Evolutionary conservation across 2,113 vertebrate species (phyloP).

Genomic region (Pontoporia blainvillei): DNA sequence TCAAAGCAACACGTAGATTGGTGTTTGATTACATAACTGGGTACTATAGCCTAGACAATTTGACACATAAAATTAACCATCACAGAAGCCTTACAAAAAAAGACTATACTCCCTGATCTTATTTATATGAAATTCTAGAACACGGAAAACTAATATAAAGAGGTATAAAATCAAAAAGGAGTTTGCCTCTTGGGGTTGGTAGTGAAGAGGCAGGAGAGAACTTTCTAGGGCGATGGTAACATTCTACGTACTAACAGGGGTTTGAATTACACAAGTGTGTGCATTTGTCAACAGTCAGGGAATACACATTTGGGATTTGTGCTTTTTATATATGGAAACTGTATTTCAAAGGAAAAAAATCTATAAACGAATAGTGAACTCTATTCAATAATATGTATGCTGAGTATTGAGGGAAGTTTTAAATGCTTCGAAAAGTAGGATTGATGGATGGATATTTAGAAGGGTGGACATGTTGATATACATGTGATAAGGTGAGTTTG

Average conservation of each 20-base stretch:
- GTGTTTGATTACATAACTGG: neutral
- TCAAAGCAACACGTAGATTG: neutral
- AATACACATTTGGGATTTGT: neutral
- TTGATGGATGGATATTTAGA: neutral
- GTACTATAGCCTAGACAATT: neutral
- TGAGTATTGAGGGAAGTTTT: neutral
- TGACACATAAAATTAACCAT: neutral
- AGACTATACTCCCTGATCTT: neutral
- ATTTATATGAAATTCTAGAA: neutral
- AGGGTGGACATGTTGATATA: too few species aligned
- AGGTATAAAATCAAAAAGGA: neutral
- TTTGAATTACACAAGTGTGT: neutral
- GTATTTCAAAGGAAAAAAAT: neutral
- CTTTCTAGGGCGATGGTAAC: neutral
- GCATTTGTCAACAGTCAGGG: neutral
- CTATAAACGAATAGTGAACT: neutral
- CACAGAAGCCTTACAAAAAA: neutral
- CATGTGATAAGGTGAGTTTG: neutral
- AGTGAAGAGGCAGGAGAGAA: fast-evolving
- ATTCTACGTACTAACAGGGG: neutral
- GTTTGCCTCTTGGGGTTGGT: neutral
- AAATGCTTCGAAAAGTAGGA: neutral
- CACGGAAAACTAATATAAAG: neutral
- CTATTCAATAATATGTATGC: neutral
- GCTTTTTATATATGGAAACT: neutral